These are phyloP conservation scores for Dusona sp. DNA, from an alignment of 2,888 invertebrate genomes.

Conservation along the genomic window DNA sequence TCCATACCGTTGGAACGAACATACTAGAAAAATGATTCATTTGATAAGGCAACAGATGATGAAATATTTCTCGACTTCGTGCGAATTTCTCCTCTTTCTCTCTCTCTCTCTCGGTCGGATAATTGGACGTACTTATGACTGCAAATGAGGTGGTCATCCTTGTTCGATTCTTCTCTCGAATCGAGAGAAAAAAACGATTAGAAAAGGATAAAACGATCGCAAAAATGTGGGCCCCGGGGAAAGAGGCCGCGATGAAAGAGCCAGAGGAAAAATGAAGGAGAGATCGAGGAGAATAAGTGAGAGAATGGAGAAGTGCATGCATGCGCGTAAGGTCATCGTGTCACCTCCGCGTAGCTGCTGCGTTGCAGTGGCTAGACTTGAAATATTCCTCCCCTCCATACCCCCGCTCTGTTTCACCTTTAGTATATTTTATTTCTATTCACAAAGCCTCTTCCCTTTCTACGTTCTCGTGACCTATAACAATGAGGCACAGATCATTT, in stretches of 20 bases:
- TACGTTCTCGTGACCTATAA: not conserved
- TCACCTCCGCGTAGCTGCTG: conserved; percentile 47
- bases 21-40: not conserved
- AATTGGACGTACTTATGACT: conserved; percentile 24
- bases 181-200: conserved; percentile 33
- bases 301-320: conserved; percentile 52
- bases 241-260: not conserved
- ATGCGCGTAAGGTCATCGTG: conserved; percentile 61
- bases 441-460: not conserved
- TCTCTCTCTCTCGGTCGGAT: not conserved
- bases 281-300: not conserved
- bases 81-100: not conserved
- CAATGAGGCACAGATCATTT: not conserved
- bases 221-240: not conserved
- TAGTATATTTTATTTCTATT: conserved; percentile 27
- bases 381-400: conserved; percentile 57
- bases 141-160: conserved; percentile 45
- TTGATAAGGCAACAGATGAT: not conserved
- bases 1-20: not conserved
- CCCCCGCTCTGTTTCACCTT: conserved; percentile 24
- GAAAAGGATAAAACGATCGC: conserved; percentile 31
- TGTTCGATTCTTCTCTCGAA: conserved; percentile 25
- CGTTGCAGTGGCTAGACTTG: conserved; percentile 40
- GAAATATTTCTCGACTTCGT: conserved; percentile 7
- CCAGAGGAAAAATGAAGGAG: not conserved